Conservation (phyloP, 2,888 invertebrate genomes). For the Cosmia trapezina region DNA sequence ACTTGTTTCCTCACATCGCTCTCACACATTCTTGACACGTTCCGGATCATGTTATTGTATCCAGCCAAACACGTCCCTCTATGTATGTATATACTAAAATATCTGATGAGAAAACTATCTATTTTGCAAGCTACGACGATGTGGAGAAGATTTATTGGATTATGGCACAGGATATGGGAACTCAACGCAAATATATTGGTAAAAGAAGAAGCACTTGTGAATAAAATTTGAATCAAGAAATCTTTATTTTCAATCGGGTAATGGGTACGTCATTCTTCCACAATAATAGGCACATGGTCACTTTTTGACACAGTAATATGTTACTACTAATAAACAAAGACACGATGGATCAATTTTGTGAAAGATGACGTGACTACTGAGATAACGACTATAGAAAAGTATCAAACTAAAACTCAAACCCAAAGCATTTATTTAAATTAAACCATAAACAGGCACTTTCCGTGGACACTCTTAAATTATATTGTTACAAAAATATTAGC, state of each 20-base stretch:
- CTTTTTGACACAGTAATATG: not conserved
- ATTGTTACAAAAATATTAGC: too few relatives aligned
- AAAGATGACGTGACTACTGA: not conserved
- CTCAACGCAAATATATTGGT: constrained; percentile 6
- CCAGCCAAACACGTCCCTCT: constrained; percentile 33
- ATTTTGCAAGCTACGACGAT: constrained; percentile 16
- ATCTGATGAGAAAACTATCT: constrained; percentile 45
- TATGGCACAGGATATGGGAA: constrained; percentile 6
- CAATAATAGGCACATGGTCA: not conserved
- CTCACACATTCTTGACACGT: constrained; percentile 54
- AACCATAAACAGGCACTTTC: too few relatives aligned
- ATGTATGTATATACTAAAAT: constrained; percentile 30
- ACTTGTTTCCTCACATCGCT: constrained; percentile 19
- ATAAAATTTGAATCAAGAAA: not conserved
- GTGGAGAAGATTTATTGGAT: constrained; percentile 23
- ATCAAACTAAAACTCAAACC: not conserved
- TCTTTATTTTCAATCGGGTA: not conserved
- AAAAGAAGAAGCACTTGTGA: not conserved
- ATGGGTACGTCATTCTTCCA: not conserved
- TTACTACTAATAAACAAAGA: not conserved
- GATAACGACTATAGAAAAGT: not conserved
- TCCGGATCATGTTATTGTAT: constrained; percentile 52
- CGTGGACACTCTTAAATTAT: too few relatives aligned
- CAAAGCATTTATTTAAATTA: too few relatives aligned
- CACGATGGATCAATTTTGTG: not conserved